Conservation (phyloP, 2,113 vertebrate species). For the Spheniscus mendiculus region DNA sequence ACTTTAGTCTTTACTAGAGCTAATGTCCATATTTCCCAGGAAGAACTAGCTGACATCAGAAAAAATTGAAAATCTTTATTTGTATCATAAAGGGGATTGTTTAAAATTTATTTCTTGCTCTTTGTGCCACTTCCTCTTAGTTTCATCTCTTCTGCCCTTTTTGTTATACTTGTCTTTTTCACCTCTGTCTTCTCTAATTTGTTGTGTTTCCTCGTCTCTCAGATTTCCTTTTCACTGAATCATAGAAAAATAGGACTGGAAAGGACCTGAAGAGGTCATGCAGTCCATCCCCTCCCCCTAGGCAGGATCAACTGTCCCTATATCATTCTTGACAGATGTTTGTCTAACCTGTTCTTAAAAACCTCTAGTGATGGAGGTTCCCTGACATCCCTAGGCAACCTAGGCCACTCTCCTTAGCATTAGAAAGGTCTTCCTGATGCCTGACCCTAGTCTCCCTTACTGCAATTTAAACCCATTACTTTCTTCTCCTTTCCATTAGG, state of each 20-base stretch:
- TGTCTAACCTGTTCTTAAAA: slow-evolving; percentile 39
- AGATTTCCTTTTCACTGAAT: slow-evolving; percentile 19
- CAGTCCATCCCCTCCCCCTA: background rate
- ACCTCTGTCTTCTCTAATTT: slow-evolving; percentile 27
- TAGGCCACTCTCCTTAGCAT: background rate
- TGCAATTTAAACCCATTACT: background rate
- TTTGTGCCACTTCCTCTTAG: background rate
- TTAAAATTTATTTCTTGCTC: background rate
- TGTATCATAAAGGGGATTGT: background rate
- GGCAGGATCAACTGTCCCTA: slow-evolving; percentile 26
- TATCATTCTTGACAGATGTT: slow-evolving; percentile 40
- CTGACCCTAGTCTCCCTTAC: background rate
- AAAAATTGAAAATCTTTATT: background rate
- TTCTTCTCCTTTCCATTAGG: background rate
- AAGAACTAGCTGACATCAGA: background rate
- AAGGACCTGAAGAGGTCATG: slow-evolving; percentile 13
- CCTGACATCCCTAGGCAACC: background rate
- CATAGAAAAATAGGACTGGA: background rate
- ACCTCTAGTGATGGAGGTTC: background rate
- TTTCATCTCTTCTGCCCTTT: slow-evolving; percentile 13
- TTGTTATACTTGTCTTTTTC: slow-evolving; percentile 15
- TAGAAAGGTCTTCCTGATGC: background rate
- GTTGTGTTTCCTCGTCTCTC: background rate
- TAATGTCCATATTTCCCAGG: background rate
- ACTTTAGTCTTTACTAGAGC: background rate